These are phyloP conservation scores for Drosophila helvetica DNA, from an alignment of 2,888 invertebrate species.

Conservation along the genomic window DNA sequence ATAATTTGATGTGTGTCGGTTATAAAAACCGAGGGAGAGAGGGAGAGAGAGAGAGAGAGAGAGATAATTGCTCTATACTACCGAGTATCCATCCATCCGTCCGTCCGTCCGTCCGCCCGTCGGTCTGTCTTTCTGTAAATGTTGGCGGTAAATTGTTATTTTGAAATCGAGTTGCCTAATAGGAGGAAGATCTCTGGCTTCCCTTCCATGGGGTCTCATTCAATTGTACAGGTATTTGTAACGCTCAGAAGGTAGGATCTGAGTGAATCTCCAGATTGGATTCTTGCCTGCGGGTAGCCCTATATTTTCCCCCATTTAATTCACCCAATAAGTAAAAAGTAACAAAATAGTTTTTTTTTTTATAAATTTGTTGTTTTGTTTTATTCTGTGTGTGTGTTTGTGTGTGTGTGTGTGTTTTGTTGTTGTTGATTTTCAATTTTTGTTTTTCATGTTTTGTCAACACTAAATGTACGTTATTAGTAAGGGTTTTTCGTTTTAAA, in stretches of 20 bases:
- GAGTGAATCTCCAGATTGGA: too few species aligned
- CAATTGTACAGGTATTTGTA: too few species aligned
- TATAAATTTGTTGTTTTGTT: constrained; percentile 47
- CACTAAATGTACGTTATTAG: constrained; percentile 70
- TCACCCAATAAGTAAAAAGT: constrained; percentile 11
- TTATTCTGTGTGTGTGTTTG: constrained; percentile 40
- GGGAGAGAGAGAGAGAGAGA: too few species aligned
- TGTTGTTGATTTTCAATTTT: constrained; percentile 29
- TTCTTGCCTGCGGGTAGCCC: too few species aligned
- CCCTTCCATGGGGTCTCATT: too few species aligned
- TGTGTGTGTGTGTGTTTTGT: constrained; percentile 40
- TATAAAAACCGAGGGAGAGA: constrained; percentile 30
- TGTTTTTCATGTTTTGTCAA: constrained; percentile 48
- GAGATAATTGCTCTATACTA: constrained; percentile 35
- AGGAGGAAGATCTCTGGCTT: too few species aligned
- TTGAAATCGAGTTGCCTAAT: constrained; percentile 34
- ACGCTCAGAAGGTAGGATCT: too few species aligned
- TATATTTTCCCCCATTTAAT: background rate
- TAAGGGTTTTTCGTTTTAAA: constrained; percentile 56
- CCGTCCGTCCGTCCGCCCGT: constrained; percentile 4
- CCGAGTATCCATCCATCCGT: constrained; percentile 21
- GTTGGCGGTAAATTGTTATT: constrained; percentile 43
- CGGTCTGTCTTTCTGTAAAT: constrained; percentile 7
- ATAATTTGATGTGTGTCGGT: constrained; percentile 38
- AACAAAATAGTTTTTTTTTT: constrained; percentile 14